A percentile compares a stretch with the other conserved stretches of the same genome.
phyloP scores from a whole-genome alignment of 2,888 invertebrate species.

The Ormyrus rosae region DNA sequence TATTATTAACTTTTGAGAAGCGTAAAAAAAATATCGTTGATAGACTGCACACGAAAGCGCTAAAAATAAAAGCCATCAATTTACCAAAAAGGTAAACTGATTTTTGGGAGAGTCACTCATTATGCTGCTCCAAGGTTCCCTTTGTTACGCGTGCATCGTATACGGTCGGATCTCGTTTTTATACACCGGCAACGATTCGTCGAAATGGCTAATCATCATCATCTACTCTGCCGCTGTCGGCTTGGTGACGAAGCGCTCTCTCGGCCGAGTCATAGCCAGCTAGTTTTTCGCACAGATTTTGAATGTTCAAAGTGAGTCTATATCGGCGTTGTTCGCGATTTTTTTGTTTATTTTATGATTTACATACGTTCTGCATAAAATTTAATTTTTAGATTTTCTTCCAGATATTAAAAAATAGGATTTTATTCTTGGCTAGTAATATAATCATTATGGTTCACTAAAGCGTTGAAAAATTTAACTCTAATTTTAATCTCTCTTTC shows the following conservation, averaged over 20 bases:
- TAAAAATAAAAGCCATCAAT: background rate
- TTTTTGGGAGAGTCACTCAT: constrained; percentile 31
- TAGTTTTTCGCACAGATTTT: background rate
- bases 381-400: too few relatives aligned
- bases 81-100: background rate
- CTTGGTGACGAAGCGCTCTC: background rate
- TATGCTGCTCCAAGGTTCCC: constrained; percentile 17
- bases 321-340: too few relatives aligned
- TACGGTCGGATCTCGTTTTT: background rate
- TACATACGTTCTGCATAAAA: too few relatives aligned
- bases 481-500: too few relatives aligned
- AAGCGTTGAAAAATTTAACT: too few relatives aligned
- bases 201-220: constrained; percentile 29
- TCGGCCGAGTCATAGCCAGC: too few relatives aligned
- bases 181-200: constrained; percentile 11
- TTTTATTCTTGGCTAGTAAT: too few relatives aligned
- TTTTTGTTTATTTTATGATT: too few relatives aligned
- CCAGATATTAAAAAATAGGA: too few relatives aligned
- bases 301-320: too few relatives aligned
- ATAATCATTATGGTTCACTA: too few relatives aligned
- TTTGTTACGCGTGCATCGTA: constrained; percentile 13
- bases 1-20: background rate
- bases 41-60: background rate
- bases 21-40: too few relatives aligned
- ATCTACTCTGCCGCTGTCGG: background rate